phyloP scores from a whole-genome alignment of 2,888 invertebrate genomes.

The Amaurobius ferox region DNA sequence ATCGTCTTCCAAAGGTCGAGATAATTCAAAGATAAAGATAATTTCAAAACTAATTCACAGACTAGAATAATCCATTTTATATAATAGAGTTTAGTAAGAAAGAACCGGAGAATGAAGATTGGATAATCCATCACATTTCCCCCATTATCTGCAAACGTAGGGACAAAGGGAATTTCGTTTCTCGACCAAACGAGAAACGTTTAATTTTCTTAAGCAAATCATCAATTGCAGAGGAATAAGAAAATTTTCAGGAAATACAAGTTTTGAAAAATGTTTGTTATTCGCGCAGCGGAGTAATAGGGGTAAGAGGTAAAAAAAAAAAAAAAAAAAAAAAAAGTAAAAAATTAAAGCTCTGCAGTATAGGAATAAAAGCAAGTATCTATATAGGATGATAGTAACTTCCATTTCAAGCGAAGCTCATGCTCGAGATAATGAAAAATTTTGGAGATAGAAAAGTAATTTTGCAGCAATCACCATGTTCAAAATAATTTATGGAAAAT shows the following conservation, averaged over 20 bases:
- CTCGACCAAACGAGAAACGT: constrained; percentile 17
- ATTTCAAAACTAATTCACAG: constrained; percentile 51
- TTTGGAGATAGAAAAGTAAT: too few species aligned
- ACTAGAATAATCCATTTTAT: constrained; percentile 50
- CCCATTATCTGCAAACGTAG: constrained; percentile 37
- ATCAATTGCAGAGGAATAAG: constrained; percentile 6
- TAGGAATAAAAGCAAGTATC: constrained; percentile 10
- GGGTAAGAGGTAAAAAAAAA: too few species aligned
- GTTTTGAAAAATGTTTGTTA: constrained; percentile 12
- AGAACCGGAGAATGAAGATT: constrained; percentile 58
- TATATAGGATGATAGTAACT: not conserved
- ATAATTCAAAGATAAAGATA: constrained; percentile 50
- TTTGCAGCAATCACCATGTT: too few species aligned
- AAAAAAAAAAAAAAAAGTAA: too few species aligned
- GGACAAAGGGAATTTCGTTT: constrained; percentile 45
- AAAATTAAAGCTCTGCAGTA: not conserved
- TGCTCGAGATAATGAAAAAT: too few species aligned
- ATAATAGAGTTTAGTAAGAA: constrained; percentile 66
- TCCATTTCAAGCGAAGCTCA: too few species aligned
- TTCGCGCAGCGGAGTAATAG: not conserved
- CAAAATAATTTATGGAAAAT: too few species aligned
- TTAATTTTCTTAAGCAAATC: constrained; percentile 18
- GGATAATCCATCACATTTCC: constrained; percentile 57
- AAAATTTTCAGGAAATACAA: not conserved
- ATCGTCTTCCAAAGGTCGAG: constrained; percentile 43